Percentiles rank a stretch among this genome's conserved stretches.
Evolutionary conservation across 1,140 invertebrate species (phyloP).

Genomic region (Trichonephila clavipes): DNA sequence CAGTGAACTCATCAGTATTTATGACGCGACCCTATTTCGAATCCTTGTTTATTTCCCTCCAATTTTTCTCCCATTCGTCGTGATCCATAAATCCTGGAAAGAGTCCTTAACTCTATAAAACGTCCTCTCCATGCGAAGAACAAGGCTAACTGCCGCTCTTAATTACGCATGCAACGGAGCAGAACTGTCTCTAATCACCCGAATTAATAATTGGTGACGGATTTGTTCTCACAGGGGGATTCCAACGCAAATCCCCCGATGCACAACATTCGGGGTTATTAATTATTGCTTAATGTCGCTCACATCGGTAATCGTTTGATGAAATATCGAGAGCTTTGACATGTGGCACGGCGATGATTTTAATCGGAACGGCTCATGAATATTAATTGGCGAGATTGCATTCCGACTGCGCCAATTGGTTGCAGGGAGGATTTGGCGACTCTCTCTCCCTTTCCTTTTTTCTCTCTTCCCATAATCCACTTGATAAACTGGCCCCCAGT

Average conservation of each 20-base stretch:
- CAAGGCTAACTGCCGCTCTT: constrained; percentile 11
- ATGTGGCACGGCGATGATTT: constrained; percentile 16
- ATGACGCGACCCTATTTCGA: no score
- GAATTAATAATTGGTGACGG: constrained; percentile 33
- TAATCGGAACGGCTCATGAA: neutral
- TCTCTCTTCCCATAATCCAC: neutral
- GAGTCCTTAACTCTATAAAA: neutral
- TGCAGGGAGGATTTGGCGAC: neutral
- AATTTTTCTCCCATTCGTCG: neutral
- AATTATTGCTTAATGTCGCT: constrained; percentile 21
- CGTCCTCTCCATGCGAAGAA: neutral
- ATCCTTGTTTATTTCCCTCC: no score
- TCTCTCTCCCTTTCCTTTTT: neutral
- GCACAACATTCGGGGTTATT: neutral
- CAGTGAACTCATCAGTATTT: no score
- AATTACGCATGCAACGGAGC: constrained; percentile 10
- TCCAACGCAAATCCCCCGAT: neutral
- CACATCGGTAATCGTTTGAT: constrained; percentile 17
- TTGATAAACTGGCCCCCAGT: no score
- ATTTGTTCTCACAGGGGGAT: neutral
- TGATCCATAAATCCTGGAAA: neutral
- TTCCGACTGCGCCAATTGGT: neutral
- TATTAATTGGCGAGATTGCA: constrained; percentile 12
- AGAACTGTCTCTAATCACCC: constrained; percentile 17
- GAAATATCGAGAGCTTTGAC: constrained; percentile 14